These are phyloP conservation scores for Microctonus brassicae DNA, from an alignment of 2,888 invertebrate species.

Conservation along the genomic window DNA sequence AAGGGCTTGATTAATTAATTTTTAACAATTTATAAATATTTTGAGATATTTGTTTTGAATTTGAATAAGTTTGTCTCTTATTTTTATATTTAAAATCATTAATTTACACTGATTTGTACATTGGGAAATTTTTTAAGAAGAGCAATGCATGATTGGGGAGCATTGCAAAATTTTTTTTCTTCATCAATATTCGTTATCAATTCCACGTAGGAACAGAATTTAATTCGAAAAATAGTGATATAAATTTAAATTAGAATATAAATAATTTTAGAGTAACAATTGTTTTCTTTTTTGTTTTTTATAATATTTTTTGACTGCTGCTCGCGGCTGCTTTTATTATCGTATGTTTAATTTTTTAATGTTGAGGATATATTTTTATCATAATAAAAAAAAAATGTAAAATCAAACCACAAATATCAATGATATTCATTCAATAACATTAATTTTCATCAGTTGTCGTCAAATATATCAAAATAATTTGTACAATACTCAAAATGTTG, in stretches of 20 bases:
- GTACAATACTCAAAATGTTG: not conserved
- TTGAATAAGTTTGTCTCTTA: conserved; percentile 14
- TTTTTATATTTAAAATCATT: not conserved
- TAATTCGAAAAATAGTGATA: not conserved
- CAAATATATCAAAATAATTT: not conserved
- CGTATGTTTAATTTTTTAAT: not conserved
- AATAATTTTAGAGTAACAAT: conserved; percentile 15
- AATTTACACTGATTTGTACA: not conserved
- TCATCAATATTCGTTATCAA: not conserved
- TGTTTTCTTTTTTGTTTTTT: not conserved
- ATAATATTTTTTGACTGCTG: not conserved
- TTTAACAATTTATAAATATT: conserved; percentile 39
- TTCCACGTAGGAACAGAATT: not conserved
- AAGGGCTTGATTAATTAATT: conserved; percentile 80
- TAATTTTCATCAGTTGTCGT: not conserved
- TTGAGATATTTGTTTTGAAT: conserved; percentile 17
- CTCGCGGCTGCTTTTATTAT: not conserved
- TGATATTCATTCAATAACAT: not conserved
- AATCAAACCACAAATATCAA: not conserved
- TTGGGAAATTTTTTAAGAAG: not conserved
- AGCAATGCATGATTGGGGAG: not conserved
- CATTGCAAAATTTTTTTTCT: not conserved
- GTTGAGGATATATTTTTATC: not conserved
- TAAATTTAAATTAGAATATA: not conserved
- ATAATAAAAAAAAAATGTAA: not conserved